Percentiles rank a stretch among this genome's conserved stretches.
phyloP scores from a whole-genome alignment of 2,797 vertebrate species.

The Enteromius paludinosus region DNA sequence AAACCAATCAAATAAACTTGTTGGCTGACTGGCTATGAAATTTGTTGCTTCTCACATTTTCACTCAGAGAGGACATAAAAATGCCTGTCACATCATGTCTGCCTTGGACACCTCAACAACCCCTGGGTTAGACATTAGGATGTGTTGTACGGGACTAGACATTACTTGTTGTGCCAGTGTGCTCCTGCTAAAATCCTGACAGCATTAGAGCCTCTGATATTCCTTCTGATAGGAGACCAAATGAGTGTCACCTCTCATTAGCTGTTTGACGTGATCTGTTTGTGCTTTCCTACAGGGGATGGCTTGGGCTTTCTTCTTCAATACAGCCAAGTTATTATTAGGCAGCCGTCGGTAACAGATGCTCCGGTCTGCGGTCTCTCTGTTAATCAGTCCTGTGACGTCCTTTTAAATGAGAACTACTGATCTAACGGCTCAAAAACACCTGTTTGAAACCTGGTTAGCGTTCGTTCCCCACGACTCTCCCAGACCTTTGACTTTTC shows the following conservation, averaged over 20 bases:
- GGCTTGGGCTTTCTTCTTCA: conserved; percentile 2
- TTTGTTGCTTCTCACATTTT: background rate
- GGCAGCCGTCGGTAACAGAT: background rate
- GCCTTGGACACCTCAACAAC: background rate
- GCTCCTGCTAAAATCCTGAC: conserved; percentile 16
- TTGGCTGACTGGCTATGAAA: background rate
- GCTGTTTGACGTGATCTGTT: conserved; percentile 23
- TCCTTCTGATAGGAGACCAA: conserved; percentile 21
- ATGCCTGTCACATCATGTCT: background rate
- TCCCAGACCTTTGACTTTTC: background rate
- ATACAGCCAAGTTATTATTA: conserved; percentile 5
- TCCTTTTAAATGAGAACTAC: conserved; percentile 9
- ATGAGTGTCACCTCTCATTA: conserved; percentile 40
- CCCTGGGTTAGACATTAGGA: background rate
- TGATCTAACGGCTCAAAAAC: background rate
- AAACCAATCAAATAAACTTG: background rate
- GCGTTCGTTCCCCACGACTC: background rate
- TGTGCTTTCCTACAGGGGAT: conserved; percentile 27
- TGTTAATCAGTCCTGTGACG: background rate
- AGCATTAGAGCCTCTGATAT: conserved; percentile 23
- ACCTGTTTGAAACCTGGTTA: background rate
- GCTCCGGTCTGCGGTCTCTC: conserved; percentile 4
- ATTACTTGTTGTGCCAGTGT: conserved; percentile 13
- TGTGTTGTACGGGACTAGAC: background rate
- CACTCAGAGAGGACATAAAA: background rate